Evolutionary conservation across 2,797 vertebrate species (phyloP).

Genomic region (Streptopelia turtur): DNA sequence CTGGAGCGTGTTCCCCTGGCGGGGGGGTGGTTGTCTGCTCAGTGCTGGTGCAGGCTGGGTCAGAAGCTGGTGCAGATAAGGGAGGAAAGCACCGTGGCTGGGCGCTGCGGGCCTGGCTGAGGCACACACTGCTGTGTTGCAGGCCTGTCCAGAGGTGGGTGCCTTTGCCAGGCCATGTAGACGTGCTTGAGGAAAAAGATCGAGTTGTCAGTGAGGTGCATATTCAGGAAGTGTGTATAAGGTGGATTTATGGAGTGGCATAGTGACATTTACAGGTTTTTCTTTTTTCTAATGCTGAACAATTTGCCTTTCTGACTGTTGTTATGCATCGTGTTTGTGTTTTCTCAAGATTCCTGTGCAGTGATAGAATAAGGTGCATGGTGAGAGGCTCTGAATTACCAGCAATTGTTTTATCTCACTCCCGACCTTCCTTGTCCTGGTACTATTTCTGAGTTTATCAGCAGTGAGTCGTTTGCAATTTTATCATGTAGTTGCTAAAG

Average conservation of each 20-base stretch:
- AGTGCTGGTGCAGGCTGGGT: accelerated
- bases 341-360: neutral
- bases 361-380: neutral
- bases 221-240: neutral
- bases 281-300: neutral
- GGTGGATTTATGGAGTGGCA: neutral
- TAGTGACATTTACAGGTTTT: neutral
- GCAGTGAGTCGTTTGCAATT: neutral
- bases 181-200: neutral
- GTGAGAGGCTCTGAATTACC: neutral
- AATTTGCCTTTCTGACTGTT: neutral
- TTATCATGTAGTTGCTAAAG: neutral
- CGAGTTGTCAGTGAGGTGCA: neutral
- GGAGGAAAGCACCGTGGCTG: neutral
- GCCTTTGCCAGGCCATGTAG: accelerated
- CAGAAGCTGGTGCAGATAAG: neutral
- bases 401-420: neutral
- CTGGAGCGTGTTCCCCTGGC: neutral
- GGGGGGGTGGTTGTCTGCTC: neutral
- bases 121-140: accelerated
- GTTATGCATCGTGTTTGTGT: neutral
- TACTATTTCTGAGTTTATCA: slow-evolving; percentile 26
- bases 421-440: slow-evolving; percentile 3
- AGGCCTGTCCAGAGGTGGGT: neutral
- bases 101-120: neutral